A percentile compares a stretch with the other conserved stretches of the same genome.
These are phyloP conservation scores for Drosophila subquinaria DNA, from an alignment of 2,888 invertebrate genomes.

Conservation along the genomic window DNA sequence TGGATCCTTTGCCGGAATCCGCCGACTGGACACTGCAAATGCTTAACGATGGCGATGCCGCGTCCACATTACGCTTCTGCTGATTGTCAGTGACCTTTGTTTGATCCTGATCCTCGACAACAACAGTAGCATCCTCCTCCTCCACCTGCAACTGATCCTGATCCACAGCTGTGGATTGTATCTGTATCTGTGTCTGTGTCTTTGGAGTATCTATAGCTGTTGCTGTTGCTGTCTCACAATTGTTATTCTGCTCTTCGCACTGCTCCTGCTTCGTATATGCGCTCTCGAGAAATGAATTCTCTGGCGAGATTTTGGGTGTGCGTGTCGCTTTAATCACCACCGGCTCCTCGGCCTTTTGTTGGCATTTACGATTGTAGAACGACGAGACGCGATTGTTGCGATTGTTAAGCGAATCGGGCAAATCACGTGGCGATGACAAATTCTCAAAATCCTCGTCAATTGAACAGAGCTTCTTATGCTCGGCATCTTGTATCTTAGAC, in stretches of 20 bases:
- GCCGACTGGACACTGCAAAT: constrained; percentile 84
- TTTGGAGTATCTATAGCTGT: neutral
- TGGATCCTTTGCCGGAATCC: constrained; percentile 85
- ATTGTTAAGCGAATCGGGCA: constrained; percentile 83
- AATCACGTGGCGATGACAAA: constrained; percentile 83
- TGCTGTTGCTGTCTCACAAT: constrained; percentile 48
- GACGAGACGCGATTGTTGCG: constrained; percentile 38
- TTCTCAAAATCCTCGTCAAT: constrained; percentile 84
- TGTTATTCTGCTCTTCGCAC: constrained; percentile 78
- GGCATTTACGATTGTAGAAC: constrained; percentile 77
- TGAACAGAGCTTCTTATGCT: constrained; percentile 80
- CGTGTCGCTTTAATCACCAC: constrained; percentile 84
- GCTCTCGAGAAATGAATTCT: constrained; percentile 84
- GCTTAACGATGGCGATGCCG: constrained; percentile 89
- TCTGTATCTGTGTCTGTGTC: constrained; percentile 7
- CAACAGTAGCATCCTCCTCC: constrained; percentile 11
- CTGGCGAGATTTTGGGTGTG: constrained; percentile 85
- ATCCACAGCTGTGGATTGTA: constrained; percentile 20
- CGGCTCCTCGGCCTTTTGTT: constrained; percentile 78
- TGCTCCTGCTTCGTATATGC: constrained; percentile 80
- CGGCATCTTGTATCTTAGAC: constrained; percentile 83
- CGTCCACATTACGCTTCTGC: constrained; percentile 81
- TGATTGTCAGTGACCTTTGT: constrained; percentile 38
- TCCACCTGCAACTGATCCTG: constrained; percentile 5
- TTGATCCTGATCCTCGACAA: too few relatives aligned